Percentiles rank a stretch among this genome's conserved stretches.
These are phyloP conservation scores for Burhinus oedicnemus DNA, from an alignment of 2,113 vertebrate species.

Conservation along the genomic window DNA sequence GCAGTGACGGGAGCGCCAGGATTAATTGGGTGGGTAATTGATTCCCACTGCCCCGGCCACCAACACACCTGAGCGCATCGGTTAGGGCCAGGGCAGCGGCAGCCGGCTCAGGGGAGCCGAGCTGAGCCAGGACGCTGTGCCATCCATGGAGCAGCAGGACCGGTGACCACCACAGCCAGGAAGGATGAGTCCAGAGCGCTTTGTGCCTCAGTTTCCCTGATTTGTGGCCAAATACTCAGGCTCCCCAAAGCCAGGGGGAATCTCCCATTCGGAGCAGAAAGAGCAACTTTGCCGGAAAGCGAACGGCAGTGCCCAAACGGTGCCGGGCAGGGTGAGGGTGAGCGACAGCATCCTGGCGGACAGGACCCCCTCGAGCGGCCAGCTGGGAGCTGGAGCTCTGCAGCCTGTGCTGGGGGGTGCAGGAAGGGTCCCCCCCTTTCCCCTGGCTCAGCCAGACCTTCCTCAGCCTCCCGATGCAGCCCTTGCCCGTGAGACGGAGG, in stretches of 20 bases:
- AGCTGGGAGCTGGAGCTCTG: not conserved
- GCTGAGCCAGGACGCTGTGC: too few relatives aligned
- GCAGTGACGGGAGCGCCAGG: not conserved
- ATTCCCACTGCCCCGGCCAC: not conserved
- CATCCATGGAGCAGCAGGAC: not conserved
- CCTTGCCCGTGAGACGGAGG: not conserved
- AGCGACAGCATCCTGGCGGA: fast-evolving
- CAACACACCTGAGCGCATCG: not conserved
- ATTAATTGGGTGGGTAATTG: not conserved
- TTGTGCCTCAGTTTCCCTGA: not conserved
- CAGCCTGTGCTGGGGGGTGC: not conserved
- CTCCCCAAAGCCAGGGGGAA: not conserved
- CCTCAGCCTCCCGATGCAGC: not conserved
- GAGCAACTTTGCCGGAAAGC: not conserved
- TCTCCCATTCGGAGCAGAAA: not conserved
- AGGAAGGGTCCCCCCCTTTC: not conserved
- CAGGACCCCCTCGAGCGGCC: not conserved
- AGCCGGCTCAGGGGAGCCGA: not conserved
- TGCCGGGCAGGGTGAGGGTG: not conserved
- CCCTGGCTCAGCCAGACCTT: not conserved
- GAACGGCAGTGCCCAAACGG: not conserved
- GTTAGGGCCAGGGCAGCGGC: not conserved
- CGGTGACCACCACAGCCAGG: fast-evolving
- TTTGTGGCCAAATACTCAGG: fast-evolving
- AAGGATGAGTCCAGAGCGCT: not conserved